Conservation (phyloP, 2,113 vertebrate species). For the Apodemus sylvaticus region DNA sequence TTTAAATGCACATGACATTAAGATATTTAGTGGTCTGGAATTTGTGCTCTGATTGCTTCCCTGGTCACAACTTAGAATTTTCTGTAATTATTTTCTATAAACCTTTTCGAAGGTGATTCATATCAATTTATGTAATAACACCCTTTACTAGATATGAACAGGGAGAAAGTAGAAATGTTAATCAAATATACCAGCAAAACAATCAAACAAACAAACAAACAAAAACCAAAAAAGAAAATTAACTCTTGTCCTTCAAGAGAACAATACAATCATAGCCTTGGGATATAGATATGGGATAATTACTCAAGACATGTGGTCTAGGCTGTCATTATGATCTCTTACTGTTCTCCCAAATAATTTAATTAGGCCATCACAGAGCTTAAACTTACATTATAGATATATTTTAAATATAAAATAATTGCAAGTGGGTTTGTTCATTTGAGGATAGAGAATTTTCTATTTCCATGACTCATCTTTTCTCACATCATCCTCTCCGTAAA, state of each 20-base stretch:
- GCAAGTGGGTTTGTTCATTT: not conserved
- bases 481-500: not conserved
- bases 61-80: not conserved
- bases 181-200: not conserved
- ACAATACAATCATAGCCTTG: not conserved
- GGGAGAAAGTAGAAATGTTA: not conserved
- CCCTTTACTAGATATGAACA: not conserved
- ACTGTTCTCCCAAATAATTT: not conserved
- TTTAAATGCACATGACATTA: not conserved
- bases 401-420: not conserved
- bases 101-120: not conserved
- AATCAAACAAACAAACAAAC: not conserved
- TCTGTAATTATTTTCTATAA: not conserved
- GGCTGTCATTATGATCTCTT: not conserved
- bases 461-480: not conserved
- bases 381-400: not conserved
- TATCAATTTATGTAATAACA: not conserved
- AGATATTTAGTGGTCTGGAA: not conserved
- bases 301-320: not conserved
- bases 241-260: not conserved
- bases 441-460: not conserved
- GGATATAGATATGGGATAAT: not conserved
- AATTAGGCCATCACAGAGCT: not conserved
- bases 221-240: not conserved
- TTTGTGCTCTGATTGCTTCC: not conserved